A percentile compares a stretch with the other conserved stretches of the same genome.
These are phyloP conservation scores for Pediacus dermestoides DNA, from an alignment of 2,888 invertebrate genomes.

Conservation along the genomic window DNA sequence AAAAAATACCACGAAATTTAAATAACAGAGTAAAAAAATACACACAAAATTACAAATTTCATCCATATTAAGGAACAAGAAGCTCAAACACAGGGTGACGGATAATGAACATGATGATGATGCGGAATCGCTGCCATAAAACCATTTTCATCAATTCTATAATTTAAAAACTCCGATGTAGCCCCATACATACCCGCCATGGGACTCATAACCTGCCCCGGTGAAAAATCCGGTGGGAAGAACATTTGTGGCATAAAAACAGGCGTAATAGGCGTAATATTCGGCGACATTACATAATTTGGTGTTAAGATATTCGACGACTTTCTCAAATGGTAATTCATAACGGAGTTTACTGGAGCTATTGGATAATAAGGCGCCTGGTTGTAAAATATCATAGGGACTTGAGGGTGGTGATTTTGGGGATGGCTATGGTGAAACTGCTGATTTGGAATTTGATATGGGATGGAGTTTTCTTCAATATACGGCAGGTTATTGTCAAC, in stretches of 20 bases:
- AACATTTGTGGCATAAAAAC: slow-evolving; percentile 22
- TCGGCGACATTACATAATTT: slow-evolving; percentile 17
- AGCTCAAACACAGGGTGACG: background rate
- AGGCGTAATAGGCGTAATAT: slow-evolving; percentile 24
- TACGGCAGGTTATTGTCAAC: slow-evolving; percentile 8
- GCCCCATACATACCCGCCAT: slow-evolving; percentile 10
- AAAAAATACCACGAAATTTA: no score
- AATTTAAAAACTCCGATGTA: slow-evolving; percentile 20
- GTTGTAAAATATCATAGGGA: slow-evolving; percentile 16
- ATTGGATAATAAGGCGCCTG: slow-evolving; percentile 12
- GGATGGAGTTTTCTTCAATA: slow-evolving; percentile 15
- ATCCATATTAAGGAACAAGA: background rate
- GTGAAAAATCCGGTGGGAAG: slow-evolving; percentile 33
- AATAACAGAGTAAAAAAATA: background rate
- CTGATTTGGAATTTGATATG: slow-evolving; percentile 12
- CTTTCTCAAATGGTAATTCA: background rate
- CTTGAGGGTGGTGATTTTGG: slow-evolving; percentile 10
- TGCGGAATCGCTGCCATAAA: slow-evolving; percentile 5
- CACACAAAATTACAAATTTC: background rate
- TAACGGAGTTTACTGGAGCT: background rate
- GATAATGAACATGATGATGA: background rate
- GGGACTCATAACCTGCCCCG: slow-evolving; percentile 20
- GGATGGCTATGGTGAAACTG: slow-evolving; percentile 9
- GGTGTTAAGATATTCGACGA: slow-evolving; percentile 4
- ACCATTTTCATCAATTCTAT: slow-evolving; percentile 11